Conservation (phyloP, 2,797 vertebrate genomes). For the Hozukius guyotensis region DNA sequence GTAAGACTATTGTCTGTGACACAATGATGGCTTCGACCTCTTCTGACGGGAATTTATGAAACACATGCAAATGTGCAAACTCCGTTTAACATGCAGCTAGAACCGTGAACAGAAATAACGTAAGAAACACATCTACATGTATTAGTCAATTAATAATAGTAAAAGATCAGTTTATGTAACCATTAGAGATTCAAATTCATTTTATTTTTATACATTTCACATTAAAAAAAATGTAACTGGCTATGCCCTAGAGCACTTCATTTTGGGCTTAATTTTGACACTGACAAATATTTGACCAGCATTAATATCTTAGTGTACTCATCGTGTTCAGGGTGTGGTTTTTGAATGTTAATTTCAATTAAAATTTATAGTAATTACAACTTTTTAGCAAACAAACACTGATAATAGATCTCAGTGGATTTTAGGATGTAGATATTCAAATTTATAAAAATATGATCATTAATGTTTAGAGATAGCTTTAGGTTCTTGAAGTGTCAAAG, state of each 20-base stretch:
- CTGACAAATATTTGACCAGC: not conserved
- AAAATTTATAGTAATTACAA: not conserved
- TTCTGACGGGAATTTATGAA: slow-evolving; percentile 6
- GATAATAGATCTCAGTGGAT: not conserved
- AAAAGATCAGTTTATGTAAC: not conserved
- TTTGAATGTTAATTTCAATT: not conserved
- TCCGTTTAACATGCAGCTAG: no score
- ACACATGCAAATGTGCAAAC: slow-evolving; percentile 31
- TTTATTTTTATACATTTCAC: not conserved
- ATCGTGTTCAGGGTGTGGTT: not conserved
- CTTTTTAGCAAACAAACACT: not conserved
- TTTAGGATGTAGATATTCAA: not conserved
- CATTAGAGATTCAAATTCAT: not conserved
- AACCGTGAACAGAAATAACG: not conserved
- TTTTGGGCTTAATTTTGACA: not conserved
- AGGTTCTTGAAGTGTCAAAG: not conserved
- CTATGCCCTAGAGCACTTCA: not conserved
- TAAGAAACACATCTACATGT: not conserved
- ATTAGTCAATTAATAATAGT: not conserved
- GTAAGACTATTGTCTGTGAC: not conserved
- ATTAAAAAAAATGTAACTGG: not conserved
- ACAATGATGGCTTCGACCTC: not conserved
- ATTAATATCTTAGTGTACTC: not conserved
- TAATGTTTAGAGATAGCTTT: not conserved
- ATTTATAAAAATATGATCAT: not conserved